These are phyloP conservation scores for Troides aeacus DNA, from an alignment of 2,888 invertebrate species.

Conservation along the genomic window DNA sequence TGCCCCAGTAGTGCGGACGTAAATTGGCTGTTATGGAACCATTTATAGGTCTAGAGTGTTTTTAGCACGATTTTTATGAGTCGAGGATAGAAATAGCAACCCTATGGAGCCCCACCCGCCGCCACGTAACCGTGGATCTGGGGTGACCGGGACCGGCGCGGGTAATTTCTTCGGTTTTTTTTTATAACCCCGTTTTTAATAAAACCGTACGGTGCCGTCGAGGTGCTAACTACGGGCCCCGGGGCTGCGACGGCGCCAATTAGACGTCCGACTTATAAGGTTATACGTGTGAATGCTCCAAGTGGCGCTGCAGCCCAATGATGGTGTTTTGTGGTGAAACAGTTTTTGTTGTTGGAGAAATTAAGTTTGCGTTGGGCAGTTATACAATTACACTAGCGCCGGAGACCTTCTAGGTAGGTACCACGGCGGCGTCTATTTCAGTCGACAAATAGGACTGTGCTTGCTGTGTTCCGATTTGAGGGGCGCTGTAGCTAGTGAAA, in stretches of 20 bases:
- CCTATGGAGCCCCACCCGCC: conserved; percentile 26
- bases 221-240: conserved; percentile 67
- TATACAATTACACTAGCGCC: too few species aligned
- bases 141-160: conserved; percentile 42
- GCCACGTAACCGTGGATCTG: conserved; percentile 18
- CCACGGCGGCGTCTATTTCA: too few species aligned
- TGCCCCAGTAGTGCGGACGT: too few species aligned
- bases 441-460: too few species aligned
- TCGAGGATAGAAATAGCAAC: too few species aligned
- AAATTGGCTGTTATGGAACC: too few species aligned
- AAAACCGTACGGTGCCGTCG: conserved; percentile 36
- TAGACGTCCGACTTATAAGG: conserved; percentile 49
- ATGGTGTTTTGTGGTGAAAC: conserved; percentile 31
- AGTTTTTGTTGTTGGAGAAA: conserved; percentile 11
- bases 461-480: too few species aligned
- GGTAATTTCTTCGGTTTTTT: conserved; percentile 42
- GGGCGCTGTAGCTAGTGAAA: too few species aligned
- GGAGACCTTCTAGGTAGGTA: too few species aligned
- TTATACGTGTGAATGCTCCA: conserved; percentile 63
- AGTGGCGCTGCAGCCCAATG: conserved; percentile 62
- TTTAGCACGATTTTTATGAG: too few species aligned
- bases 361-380: neutral
- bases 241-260: conserved; percentile 53
- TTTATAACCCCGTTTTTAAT: conserved; percentile 39
- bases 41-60: too few species aligned